Conservation (phyloP, 2,888 invertebrate species). For the Leptopterna dolabrata region DNA sequence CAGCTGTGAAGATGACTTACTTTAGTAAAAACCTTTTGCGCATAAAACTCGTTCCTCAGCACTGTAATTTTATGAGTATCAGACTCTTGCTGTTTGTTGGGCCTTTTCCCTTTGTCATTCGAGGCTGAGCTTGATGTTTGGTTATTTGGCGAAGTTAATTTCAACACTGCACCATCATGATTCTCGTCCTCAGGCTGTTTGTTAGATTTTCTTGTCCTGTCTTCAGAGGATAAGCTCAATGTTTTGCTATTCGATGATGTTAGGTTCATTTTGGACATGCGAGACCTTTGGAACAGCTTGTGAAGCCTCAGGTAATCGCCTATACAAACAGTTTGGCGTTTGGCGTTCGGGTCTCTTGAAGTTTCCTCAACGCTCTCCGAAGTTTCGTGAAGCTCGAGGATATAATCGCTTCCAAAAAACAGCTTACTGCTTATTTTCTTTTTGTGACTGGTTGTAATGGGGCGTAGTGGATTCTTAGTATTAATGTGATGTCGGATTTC, state of each 20-base stretch:
- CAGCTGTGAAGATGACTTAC: no score
- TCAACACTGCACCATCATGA: not conserved
- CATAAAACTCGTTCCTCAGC: not conserved
- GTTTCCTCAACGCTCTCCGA: not conserved
- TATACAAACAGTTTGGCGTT: not conserved
- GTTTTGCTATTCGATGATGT: not conserved
- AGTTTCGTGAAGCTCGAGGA: not conserved
- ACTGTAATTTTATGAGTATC: not conserved
- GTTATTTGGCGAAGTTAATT: not conserved
- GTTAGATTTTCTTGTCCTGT: no score
- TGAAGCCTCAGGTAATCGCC: not conserved
- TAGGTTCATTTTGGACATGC: not conserved
- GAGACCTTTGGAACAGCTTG: not conserved
- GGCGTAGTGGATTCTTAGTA: not conserved
- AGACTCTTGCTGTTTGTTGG: no score
- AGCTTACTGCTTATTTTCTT: not conserved
- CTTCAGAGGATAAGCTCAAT: not conserved
- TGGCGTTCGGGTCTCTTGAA: not conserved
- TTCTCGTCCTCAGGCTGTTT: no score
- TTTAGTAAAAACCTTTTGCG: not conserved
- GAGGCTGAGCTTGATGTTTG: not conserved
- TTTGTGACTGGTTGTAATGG: not conserved
- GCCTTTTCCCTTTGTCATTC: no score
- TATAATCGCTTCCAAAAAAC: not conserved
- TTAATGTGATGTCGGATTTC: no score